These are phyloP conservation scores for Pseudotriccus pelzelni DNA, from an alignment of 2,797 vertebrate species.

Conservation along the genomic window DNA sequence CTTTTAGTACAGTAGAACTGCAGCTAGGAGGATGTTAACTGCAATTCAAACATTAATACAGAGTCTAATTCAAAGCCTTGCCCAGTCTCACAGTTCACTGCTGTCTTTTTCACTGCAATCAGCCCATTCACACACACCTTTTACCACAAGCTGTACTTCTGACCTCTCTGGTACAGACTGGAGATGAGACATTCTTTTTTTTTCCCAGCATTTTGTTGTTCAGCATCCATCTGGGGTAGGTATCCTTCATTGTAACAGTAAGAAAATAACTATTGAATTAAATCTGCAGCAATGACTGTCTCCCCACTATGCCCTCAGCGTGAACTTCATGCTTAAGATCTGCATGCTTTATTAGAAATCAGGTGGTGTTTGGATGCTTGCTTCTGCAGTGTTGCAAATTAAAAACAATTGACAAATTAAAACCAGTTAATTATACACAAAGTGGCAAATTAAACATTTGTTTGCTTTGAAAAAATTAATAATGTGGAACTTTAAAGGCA, in stretches of 20 bases:
- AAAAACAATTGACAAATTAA: neutral
- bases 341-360: neutral
- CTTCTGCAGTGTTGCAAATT: neutral
- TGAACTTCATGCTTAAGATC: neutral
- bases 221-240: neutral
- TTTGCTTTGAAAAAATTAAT: neutral
- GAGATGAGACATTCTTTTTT: neutral
- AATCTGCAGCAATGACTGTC: neutral
- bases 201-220: neutral
- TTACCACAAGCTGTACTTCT: slow-evolving; percentile 28
- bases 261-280: neutral
- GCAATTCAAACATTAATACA: neutral
- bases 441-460: neutral
- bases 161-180: neutral
- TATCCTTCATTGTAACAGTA: neutral
- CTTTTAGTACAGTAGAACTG: neutral
- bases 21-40: neutral
- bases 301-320: neutral
- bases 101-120: neutral
- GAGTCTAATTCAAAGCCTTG: neutral
- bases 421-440: neutral
- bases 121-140: neutral
- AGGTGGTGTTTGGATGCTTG: neutral
- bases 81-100: neutral
- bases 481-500: neutral